Evolutionary conservation across 2,797 vertebrate genomes (phyloP).

Genomic region (Aphelocoma californica): DNA sequence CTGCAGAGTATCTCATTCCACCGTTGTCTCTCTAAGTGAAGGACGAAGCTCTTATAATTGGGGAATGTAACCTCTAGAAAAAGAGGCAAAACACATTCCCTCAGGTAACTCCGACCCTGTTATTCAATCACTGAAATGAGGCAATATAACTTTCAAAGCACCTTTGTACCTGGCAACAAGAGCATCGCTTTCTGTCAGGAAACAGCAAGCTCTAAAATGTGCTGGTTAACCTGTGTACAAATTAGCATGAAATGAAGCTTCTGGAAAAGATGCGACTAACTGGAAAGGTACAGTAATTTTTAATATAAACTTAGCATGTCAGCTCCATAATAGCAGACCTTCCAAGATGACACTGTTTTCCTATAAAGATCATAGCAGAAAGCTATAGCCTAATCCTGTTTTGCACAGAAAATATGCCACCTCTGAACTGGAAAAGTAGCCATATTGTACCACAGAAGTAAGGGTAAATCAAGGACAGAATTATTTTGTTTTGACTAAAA

Average conservation of each 20-base stretch:
- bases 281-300: not conserved
- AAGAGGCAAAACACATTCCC: conserved; percentile 32
- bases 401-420: not conserved
- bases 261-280: not conserved
- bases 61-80: conserved; percentile 51
- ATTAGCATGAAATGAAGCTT: conserved; percentile 25
- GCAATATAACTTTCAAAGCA: conserved; percentile 52
- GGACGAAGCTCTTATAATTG: conserved; percentile 53
- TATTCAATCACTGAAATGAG: conserved; percentile 64
- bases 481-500: not conserved
- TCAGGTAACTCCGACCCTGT: not conserved
- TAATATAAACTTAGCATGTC: not conserved
- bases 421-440: not conserved
- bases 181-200: not conserved
- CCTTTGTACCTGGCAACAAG: conserved; percentile 33
- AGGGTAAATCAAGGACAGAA: conserved; percentile 24
- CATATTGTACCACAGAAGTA: not conserved
- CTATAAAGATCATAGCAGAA: not conserved
- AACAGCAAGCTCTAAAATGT: conserved; percentile 26
- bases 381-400: not conserved
- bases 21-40: conserved; percentile 56
- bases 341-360: not conserved
- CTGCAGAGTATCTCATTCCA: conserved; percentile 47
- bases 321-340: not conserved
- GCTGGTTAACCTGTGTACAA: not conserved